These are phyloP conservation scores for Rhopalosiphum padi DNA, from an alignment of 1,140 invertebrate genomes.

Conservation along the genomic window DNA sequence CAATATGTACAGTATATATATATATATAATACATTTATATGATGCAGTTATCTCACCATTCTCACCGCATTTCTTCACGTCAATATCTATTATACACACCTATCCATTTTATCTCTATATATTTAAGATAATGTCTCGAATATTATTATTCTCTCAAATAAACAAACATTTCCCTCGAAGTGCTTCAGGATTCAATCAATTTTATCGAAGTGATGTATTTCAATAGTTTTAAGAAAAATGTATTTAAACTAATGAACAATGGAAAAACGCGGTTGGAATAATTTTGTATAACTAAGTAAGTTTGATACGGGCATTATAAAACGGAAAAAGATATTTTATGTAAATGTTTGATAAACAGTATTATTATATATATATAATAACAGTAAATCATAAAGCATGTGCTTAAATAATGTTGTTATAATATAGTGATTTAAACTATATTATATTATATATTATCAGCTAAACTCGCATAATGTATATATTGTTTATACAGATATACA, in stretches of 20 bases:
- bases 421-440: not conserved
- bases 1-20: not conserved
- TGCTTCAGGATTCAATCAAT: not conserved
- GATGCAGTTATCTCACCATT: not conserved
- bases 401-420: not conserved
- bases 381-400: not conserved
- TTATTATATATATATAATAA: not conserved
- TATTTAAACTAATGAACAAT: not conserved
- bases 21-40: not conserved
- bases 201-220: not conserved
- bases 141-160: conserved; percentile 7
- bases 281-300: not conserved
- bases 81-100: conserved; percentile 3
- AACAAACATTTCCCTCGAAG: not conserved
- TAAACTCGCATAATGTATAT: not conserved
- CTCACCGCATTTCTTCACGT: conserved; percentile 31
- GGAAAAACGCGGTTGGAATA: not conserved
- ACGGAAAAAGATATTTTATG: not conserved
- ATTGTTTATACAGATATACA: not conserved
- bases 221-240: not conserved
- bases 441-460: not conserved
- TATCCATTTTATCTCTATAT: not conserved
- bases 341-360: not conserved
- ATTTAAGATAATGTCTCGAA: not conserved
- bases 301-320: not conserved